Conservation (phyloP, 2,113 vertebrate species). For the Pterocles gutturalis region DNA sequence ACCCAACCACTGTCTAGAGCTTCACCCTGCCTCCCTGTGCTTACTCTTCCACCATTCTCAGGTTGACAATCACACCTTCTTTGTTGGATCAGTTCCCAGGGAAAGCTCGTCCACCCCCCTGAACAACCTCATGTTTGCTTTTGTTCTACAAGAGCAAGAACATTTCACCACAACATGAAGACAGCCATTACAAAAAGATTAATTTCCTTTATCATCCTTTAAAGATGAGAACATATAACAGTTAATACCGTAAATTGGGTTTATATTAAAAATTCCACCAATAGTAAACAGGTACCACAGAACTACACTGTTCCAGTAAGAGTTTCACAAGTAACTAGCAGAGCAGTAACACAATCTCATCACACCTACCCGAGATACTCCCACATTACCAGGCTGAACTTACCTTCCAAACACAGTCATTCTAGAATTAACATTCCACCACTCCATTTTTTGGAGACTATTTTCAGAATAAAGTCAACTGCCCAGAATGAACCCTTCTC, state of each 20-base stretch:
- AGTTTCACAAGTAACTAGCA: neutral
- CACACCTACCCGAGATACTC: neutral
- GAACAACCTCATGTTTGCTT: neutral
- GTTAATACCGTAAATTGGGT: neutral
- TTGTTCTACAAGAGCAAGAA: neutral
- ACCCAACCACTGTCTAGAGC: neutral
- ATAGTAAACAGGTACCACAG: neutral
- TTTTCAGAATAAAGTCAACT: neutral
- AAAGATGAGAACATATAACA: neutral
- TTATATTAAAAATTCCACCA: neutral
- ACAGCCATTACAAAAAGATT: neutral
- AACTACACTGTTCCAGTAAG: neutral
- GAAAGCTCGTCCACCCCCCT: neutral
- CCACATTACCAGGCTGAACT: neutral
- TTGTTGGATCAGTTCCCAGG: neutral
- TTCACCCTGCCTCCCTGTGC: neutral
- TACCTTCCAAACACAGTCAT: neutral
- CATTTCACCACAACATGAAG: neutral
- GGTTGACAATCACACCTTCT: neutral
- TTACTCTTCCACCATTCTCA: neutral
- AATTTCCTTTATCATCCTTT: neutral
- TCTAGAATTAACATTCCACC: neutral
- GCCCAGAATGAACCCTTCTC: neutral
- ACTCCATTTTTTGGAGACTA: neutral
- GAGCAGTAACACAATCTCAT: neutral